Evolutionary conservation across 2,797 vertebrate species (phyloP).

Genomic region (Diplodus puntazzo): DNA sequence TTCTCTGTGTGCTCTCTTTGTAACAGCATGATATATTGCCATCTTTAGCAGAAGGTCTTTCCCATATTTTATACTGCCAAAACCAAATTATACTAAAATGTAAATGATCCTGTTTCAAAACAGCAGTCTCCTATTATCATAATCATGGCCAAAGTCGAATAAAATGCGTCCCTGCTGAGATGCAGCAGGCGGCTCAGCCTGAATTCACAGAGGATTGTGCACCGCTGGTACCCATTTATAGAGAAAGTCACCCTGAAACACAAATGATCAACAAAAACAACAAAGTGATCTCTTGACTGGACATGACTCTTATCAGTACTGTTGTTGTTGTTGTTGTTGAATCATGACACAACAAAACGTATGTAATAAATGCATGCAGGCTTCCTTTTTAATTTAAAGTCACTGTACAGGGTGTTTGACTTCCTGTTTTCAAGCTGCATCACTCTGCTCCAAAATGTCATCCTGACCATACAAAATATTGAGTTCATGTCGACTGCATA

Average conservation of each 20-base stretch:
- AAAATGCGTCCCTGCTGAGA: constrained; percentile 52
- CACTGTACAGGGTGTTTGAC: background rate
- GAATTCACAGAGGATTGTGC: constrained; percentile 13
- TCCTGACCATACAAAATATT: background rate
- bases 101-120: constrained; percentile 61
- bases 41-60: constrained; percentile 58
- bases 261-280: background rate
- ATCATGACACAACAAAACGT: background rate
- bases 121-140: constrained; percentile 58
- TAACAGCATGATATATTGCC: constrained; percentile 52
- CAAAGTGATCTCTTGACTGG: no score
- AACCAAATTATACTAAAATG: constrained; percentile 61
- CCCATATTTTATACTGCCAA: constrained; percentile 57
- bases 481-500: constrained; percentile 4
- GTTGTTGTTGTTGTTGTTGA: no score
- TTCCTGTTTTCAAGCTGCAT: background rate
- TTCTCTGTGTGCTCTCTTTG: constrained; percentile 13
- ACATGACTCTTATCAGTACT: background rate
- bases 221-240: background rate
- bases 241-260: background rate
- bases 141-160: constrained; percentile 57
- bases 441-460: background rate
- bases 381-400: background rate
- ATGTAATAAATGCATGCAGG: no score
- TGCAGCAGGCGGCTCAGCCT: constrained; percentile 1